Percentiles rank a stretch among this genome's conserved stretches.
Conservation (phyloP, 2,888 invertebrate species). For the Leptopilina drosophilae region DNA sequence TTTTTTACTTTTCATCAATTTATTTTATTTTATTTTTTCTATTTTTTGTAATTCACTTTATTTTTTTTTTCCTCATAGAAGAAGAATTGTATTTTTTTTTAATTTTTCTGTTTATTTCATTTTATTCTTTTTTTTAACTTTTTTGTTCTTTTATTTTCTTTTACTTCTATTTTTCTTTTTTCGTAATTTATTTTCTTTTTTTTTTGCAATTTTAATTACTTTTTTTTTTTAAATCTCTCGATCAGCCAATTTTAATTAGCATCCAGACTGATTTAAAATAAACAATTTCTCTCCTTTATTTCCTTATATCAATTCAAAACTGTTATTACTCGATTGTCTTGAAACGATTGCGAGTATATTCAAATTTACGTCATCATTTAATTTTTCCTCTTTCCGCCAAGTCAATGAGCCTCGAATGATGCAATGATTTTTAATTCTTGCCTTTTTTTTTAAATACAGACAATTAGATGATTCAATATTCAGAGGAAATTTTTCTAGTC, state of each 20-base stretch:
- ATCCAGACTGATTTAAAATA: background rate
- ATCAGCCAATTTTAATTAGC: too few relatives aligned
- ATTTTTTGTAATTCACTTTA: too few relatives aligned
- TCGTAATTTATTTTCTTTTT: background rate
- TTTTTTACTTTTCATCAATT: too few relatives aligned
- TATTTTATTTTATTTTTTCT: too few relatives aligned
- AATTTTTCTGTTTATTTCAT: too few relatives aligned
- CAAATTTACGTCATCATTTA: conserved; percentile 29
- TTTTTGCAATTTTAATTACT: too few relatives aligned
- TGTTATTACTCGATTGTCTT: background rate
- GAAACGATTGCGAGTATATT: background rate
- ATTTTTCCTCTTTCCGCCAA: conserved; percentile 6
- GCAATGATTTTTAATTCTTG: conserved; percentile 18
- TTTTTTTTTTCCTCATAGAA: too few relatives aligned
- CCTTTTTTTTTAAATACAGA: background rate
- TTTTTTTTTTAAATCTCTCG: too few relatives aligned
- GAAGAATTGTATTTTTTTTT: too few relatives aligned
- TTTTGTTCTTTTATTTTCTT: too few relatives aligned
- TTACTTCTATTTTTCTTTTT: too few relatives aligned
- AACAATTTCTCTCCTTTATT: background rate
- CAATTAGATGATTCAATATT: background rate
- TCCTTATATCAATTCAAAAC: background rate
- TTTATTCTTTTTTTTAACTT: too few relatives aligned
- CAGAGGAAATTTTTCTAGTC: background rate
- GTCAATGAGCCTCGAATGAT: conserved; percentile 23